Conservation (phyloP, 2,888 invertebrate genomes). For the Folsomia manolachei region DNA sequence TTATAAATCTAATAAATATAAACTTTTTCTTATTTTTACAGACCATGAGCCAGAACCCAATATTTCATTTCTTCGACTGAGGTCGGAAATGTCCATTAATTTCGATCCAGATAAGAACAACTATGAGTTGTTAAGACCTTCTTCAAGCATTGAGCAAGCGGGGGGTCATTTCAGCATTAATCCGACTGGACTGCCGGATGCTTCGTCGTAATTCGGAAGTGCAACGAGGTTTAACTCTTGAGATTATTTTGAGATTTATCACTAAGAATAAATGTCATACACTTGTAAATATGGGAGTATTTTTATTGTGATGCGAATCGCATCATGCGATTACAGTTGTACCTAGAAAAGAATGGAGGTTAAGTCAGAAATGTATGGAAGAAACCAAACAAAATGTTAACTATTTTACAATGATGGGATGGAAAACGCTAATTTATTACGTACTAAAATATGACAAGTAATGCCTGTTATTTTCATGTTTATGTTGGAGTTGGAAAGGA, state of each 20-base stretch:
- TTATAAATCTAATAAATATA: too few species aligned
- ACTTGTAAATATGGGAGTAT: background rate
- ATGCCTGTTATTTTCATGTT: background rate
- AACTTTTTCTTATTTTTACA: too few species aligned
- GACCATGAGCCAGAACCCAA: constrained; percentile 48
- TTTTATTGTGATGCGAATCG: too few species aligned
- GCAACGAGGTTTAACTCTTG: background rate
- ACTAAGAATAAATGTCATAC: background rate
- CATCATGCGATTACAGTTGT: too few species aligned
- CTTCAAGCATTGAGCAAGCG: constrained; percentile 2
- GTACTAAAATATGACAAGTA: background rate
- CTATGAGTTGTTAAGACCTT: constrained; percentile 37
- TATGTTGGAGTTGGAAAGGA: too few species aligned
- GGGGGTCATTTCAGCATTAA: constrained; percentile 9
- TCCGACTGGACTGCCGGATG: background rate
- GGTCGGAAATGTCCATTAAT: constrained; percentile 43
- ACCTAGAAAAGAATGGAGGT: too few species aligned
- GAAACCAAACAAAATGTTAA: too few species aligned
- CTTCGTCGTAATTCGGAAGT: background rate
- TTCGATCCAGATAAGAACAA: constrained; percentile 41
- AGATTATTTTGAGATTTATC: background rate
- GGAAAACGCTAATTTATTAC: background rate
- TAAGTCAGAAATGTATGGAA: too few species aligned
- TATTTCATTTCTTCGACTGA: constrained; percentile 43
- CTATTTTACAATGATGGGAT: background rate